Evolutionary conservation across 2,888 invertebrate species (phyloP), one percentile per base, ranked within the genome.

Genomic region (Noctuana brunneofusca): DNA sequence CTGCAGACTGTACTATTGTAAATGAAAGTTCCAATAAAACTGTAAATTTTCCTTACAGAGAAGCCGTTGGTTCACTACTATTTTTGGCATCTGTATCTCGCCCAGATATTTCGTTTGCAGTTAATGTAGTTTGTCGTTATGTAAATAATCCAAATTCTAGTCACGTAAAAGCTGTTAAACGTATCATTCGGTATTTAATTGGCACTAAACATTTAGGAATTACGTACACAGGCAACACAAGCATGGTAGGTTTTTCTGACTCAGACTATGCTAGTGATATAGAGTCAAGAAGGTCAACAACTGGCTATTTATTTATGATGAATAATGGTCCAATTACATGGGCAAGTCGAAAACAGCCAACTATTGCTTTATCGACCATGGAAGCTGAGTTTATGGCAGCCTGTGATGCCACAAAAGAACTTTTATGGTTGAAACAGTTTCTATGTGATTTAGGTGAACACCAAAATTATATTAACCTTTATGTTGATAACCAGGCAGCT

Each of bases 41-140:
- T 49, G n/a, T 24, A 18, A n/a, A 49, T 24, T 49, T 49, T n/a
- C 48, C 48, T 3, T 49, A 49, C n/a, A 22, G 48, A 24, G 48
- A 49, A 24, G 48, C 30, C 9, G 22, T 50, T 24, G 50, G 50
- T 9, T 50, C 27, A 0, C 16, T 50, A 4, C 2, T 30, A 9
- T 30, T 16, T 50, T 50, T 27, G 11, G n/a, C 24, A 9, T 30
- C 50, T 50, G 50, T 50, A 14, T 27, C 27, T 3, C 11, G 50
- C 4, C 50, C 50, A 16, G 55, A 55, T 9, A 55, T 55, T 4
- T 41, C 16, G 5, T 55, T 41, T 64, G 43, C 18, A 35, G 68
- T 71, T 4, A 71, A 69, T 65, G 0, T 71, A 0, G 48, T 71
- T 3, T 69, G 70, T 52, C 67, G 71, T 69, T 66, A 64, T 70